Evolutionary conservation across 1,140 invertebrate species (phyloP), one percentile per base, ranked within the genome.

Genomic region (Trypoxylus dichotomus): DNA sequence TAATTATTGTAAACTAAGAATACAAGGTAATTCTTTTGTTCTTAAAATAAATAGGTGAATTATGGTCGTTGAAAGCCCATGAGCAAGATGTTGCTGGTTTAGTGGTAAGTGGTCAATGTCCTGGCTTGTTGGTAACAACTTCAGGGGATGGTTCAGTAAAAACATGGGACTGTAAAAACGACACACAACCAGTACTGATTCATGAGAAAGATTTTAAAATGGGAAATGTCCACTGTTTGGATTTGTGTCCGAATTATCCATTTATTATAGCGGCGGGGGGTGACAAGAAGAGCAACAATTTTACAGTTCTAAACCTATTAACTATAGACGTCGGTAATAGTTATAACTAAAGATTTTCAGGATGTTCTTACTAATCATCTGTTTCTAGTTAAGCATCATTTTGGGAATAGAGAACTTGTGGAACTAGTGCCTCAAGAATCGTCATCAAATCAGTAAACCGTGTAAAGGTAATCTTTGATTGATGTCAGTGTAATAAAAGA

Each of bases 1-100:
- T n/a, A n/a, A n/a, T n/a, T n/a, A n/a, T n/a, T n/a, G n/a, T n/a
- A n/a, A n/a, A n/a, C n/a, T n/a, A n/a, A n/a, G 32, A 37, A 5
- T 37, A 8, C 10, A 2, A 37, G 10, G 10, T 37, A 37, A 37
- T 37, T 37, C 0, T 2, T 37, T 37, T 37, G 5, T 37, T 37
- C 0, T 37, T 37, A 37, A 32, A 32, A 75, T 37, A 2, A 74
- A 74, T 71, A 79, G 89, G 93, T 80, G 90, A 92, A 37, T 78
- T 98, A 21, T 97, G 94, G 94, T 91, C 90, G 43, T 83, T 96
- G 2, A 87, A 91, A 78, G 94, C 94, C 3, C 96, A 97, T 84
- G 89, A 91, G 76, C 91, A 95, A 81, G 93, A 95, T 88, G 90
- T 96, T 24, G 94, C 94, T 81, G 94, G 94, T 81, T 85, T 96